Base-by-base conservation (phyloP, 2,113 vertebrate genomes). In the Prolemur simus region DNA sequence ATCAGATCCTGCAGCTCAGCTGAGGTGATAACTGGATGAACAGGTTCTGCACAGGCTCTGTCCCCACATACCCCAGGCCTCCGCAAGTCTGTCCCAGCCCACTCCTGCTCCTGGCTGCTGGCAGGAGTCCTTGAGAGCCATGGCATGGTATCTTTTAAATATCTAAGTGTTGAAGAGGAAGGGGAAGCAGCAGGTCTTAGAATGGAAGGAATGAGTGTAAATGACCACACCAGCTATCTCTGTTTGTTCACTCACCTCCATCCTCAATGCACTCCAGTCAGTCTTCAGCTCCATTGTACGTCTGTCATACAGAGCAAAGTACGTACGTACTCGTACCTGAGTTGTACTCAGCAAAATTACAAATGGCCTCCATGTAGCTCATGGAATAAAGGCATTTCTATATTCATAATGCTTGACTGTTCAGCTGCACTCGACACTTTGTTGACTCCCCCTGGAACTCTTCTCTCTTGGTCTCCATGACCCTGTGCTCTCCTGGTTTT, bases 401-500 rank as follows among this genome's bases (percentile, higher is more conserved):
- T 68, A 23, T 2, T 73, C n/a, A 54, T 9, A 25, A 27, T 2
- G 32, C 17, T 21, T 86, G 73, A 85, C 25, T 27, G 8, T 54
- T 83, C 21, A 60, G 66, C 13, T 45, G 83, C 14, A 6, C 25
- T 15, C 42, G 13, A 47, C 34, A 66, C 42, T 58, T 18, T 47
- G 7, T 49, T 58, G 5, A 64, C 13, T 21, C 1, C 12, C 34
- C n/a, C 37, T 49, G 15, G 27, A 39, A 66, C 20, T 63, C 49
- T 12, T 18, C n/a, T 73, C 12, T 21, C 18, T 49, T 49, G 34
- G 45, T 71, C 23, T 37, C 32, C 47, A 37, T 21, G 34, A n/a
- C 0, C 4, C 25, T 5, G 3, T 9, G 1, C 10, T 32, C 8
- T 84, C 23, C 13, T n/a, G 8, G 1, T 66, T 34, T 34, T 32